Conservation (phyloP, 1,140 invertebrate species). For the Planococcus citri region DNA sequence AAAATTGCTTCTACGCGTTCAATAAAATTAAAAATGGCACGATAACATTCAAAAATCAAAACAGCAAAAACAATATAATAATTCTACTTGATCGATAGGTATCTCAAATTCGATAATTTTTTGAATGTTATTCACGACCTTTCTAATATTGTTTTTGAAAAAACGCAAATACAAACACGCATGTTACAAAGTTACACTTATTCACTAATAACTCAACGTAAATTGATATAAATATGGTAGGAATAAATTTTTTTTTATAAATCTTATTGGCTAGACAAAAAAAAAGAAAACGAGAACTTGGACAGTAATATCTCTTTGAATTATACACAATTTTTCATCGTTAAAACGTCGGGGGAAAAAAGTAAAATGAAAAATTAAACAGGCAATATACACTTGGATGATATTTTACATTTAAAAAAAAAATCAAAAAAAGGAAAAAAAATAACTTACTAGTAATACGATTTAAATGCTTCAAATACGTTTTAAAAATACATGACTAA, state of each 20-base stretch:
- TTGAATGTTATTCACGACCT: neutral
- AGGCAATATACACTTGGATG: neutral
- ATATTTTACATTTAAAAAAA: neutral
- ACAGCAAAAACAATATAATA: too few species aligned
- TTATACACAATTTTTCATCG: neutral
- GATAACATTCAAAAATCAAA: neutral
- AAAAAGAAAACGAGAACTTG: neutral
- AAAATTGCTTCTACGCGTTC: neutral
- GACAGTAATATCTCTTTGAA: neutral
- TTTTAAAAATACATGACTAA: slow-evolving; percentile 1
- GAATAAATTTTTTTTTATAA: neutral
- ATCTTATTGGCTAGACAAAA: neutral
- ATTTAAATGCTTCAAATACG: neutral
- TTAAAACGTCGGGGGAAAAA: neutral
- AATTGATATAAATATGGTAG: neutral
- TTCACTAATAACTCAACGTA: neutral
- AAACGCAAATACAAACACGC: neutral
- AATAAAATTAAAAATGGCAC: neutral
- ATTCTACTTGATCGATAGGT: neutral
- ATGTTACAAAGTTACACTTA: neutral
- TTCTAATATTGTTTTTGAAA: too few species aligned
- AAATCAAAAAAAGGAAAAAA: neutral
- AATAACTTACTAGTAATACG: neutral
- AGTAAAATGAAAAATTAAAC: neutral
- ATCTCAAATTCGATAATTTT: neutral